Evolutionary conservation across 2,888 invertebrate species (phyloP).

Genomic region (Brachylomia viminalis): DNA sequence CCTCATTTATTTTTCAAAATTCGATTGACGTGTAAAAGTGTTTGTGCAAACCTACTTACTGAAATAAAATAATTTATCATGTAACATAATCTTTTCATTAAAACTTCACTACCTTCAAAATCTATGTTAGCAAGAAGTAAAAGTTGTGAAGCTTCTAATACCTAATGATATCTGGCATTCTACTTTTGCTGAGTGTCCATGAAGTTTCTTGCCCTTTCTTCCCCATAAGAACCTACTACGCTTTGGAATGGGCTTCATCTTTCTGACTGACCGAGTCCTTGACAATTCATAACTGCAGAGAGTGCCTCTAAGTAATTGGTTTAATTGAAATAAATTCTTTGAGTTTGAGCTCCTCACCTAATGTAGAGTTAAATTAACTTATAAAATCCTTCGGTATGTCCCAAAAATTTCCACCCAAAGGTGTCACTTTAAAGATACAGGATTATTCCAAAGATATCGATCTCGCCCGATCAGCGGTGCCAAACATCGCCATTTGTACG

Average conservation of each 20-base stretch:
- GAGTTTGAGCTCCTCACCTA: not conserved
- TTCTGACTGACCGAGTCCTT: not conserved
- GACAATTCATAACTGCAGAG: not conserved
- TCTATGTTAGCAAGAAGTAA: not conserved
- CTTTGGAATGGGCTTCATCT: not conserved
- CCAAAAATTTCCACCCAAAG: slow-evolving; percentile 33
- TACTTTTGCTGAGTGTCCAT: not conserved
- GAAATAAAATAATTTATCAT: no score
- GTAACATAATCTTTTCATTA: not conserved
- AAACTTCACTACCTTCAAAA: slow-evolving; percentile 3
- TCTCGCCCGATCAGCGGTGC: slow-evolving; percentile 69
- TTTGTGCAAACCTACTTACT: no score
- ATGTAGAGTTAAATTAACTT: not conserved
- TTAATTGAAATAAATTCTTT: not conserved
- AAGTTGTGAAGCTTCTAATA: not conserved
- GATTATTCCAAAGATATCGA: slow-evolving; percentile 83
- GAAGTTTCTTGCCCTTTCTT: not conserved
- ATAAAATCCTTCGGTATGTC: slow-evolving; percentile 23
- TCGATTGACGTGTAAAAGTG: no score
- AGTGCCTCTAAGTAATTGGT: not conserved
- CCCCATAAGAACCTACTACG: not conserved
- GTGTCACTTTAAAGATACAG: slow-evolving; percentile 70
- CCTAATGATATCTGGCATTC: not conserved
- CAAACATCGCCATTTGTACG: slow-evolving; percentile 79
- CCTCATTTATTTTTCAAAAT: no score